A percentile compares a stretch with the other conserved stretches of the same genome.
Conservation (phyloP, 1,140 invertebrate genomes). For the Cherax destructor region DNA sequence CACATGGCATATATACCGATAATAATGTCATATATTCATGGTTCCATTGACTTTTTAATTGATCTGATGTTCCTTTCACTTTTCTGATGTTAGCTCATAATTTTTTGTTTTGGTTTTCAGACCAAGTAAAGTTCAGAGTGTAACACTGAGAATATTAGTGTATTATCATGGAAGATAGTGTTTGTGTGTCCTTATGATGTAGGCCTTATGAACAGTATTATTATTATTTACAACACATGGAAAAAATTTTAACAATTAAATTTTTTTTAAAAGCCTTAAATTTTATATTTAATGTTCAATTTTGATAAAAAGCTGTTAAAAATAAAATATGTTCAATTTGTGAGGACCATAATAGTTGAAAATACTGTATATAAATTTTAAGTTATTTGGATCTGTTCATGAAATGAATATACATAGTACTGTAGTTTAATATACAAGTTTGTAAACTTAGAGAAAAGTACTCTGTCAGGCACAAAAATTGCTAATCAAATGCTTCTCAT, state of each 20-base stretch:
- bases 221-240: neutral
- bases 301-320: neutral
- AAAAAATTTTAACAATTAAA: no score
- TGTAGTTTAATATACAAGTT: neutral
- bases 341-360: neutral
- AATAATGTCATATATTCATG: neutral
- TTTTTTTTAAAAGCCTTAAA: neutral
- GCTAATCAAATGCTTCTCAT: neutral
- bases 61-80: neutral
- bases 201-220: neutral
- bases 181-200: neutral
- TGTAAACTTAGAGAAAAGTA: neutral
- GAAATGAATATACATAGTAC: neutral
- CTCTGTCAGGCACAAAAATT: neutral
- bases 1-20: neutral
- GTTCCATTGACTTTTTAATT: no score
- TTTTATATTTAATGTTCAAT: neutral
- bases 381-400: neutral
- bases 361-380: neutral
- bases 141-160: neutral
- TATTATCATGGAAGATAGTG: neutral
- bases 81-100: neutral
- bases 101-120: neutral
- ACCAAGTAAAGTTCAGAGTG: neutral
- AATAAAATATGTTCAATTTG: neutral